Base-by-base conservation (phyloP, 2,797 vertebrate species). In the Salarias fasciatus region DNA sequence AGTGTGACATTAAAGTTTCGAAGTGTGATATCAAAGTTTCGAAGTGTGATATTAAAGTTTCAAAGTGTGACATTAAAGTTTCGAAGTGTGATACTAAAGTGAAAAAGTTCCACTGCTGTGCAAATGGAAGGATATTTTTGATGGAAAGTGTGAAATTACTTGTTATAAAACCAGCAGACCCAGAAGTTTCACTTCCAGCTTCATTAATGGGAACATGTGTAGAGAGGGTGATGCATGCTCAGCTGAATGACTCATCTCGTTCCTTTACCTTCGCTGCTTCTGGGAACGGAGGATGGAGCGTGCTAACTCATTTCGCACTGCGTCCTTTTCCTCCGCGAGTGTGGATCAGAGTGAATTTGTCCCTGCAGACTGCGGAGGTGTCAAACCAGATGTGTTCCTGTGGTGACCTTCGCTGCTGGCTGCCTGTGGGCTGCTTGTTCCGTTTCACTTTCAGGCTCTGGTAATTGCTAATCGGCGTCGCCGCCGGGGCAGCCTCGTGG, bases 341-440 rank as follows among this genome's bases (percentile, higher is more conserved):
- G 63, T 80, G 82, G 83, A 84, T 82, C 48, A 61, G 38, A 68
- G 10, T 55, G 64, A 64, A 36, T 18, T 24, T 57, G 63, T 61
- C 67, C 70, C 63, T 67, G 24, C 13, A 11, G 6, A 31, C 36
- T 77, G 64, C 0, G 77, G 66, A 47, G 70, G 82, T 37, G 77
- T 58, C 10, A 76, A 79, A 80, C 59, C 65, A 59, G 68, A 45
- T 60, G 70, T 78, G 42, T 84, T 83, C 72, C 75, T 85, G 67
- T 80, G 82, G 83, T 82, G 86, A 79, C 75, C 78, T 83, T 73
- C 67, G 51, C 53, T 60, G 62, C 64, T 63, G 6, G 47, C 9
- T 54, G 62, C 33, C 38, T 72, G 84, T 87, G 74, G 78, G 85
- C 69, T 75, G 75, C 38, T 69, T 85, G 83, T 90, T 90, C 86